A percentile compares a stretch with the other conserved stretches of the same genome.
These are phyloP conservation scores for Yponomeuta sedellus DNA, from an alignment of 2,888 invertebrate species.

Conservation along the genomic window DNA sequence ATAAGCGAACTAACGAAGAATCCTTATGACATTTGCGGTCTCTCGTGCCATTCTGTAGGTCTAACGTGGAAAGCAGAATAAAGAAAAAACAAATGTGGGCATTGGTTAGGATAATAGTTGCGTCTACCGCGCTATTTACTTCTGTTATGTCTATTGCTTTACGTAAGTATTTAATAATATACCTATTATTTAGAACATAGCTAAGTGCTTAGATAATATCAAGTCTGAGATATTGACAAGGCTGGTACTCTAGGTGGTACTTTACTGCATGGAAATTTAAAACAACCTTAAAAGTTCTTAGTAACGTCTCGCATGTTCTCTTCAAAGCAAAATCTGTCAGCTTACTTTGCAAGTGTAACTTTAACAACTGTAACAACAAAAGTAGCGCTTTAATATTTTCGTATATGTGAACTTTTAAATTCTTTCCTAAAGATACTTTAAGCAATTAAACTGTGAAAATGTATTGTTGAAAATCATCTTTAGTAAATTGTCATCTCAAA, in stretches of 20 bases:
- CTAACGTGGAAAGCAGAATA: not conserved
- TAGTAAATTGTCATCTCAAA: no score
- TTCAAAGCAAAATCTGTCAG: no score
- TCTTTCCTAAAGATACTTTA: no score
- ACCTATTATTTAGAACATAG: not conserved
- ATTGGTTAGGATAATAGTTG: not conserved
- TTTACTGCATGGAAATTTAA: not conserved
- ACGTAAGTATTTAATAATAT: slow-evolving; percentile 7
- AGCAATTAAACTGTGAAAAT: no score
- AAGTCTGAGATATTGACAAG: no score
- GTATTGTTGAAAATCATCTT: no score
- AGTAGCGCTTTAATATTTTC: no score
- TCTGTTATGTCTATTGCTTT: slow-evolving; percentile 10
- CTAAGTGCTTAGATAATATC: no score
- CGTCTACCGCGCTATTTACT: not conserved
- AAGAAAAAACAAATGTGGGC: not conserved
- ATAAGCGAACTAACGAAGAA: slow-evolving; percentile 32
- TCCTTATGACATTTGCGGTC: slow-evolving; percentile 29
- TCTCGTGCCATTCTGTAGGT: slow-evolving; percentile 17
- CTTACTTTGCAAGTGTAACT: no score
- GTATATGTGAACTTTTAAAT: no score
- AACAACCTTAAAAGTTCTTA: not conserved
- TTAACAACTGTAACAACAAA: no score
- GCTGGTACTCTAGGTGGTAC: no score
- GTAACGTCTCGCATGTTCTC: not conserved